Evolutionary conservation across 2,113 vertebrate species (phyloP), one percentile per base, ranked within the genome.

Genomic region (Rana temporaria): DNA sequence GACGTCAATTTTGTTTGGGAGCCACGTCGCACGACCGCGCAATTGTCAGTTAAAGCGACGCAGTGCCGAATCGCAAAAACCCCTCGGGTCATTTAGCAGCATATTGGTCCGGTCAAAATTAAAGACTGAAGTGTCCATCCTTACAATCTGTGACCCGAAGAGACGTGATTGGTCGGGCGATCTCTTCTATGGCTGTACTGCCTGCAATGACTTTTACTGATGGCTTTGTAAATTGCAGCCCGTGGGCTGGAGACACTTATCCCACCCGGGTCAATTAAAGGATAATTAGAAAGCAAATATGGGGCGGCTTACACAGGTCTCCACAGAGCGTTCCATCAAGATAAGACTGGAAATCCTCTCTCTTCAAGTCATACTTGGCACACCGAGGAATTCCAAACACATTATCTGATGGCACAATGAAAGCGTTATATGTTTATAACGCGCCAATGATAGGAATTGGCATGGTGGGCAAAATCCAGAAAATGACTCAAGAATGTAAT

Each of bases 231-330:
- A 65, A 38, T 24, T 9, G 16, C 63, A 65, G 68, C 69, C 79
- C 30, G 24, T 53, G 69, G 57, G 79, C 60, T 32, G 30, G 26
- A 18, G 62, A 81, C 32, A 73, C 48, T 52, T 22, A 56, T 55
- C 79, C 79, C 68, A 65, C 69, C 69, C 38, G 73, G 60, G 60
- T 81, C 69, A 81, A 81, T 72, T 81, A 70, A 81, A 48, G 60
- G 69, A 81, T 81, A 81, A 81, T 81, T 81, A 81, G 79, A 81
- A 73, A 81, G 79, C 52, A 81, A 81, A 73, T 73, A 81, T 5
- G 42, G 59, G 69, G 69, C 42, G 53, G 60, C 59, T 81, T 6
- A 16, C 59, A 38, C 79, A 56, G n/a, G 79, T 81, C 69, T 73
- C 22, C 79, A 59, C 79, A 53, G 38, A 64, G 52, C 53, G 42